Evolutionary conservation across 2,888 invertebrate genomes (phyloP).

Genomic region (Zhengitettix transpicula): DNA sequence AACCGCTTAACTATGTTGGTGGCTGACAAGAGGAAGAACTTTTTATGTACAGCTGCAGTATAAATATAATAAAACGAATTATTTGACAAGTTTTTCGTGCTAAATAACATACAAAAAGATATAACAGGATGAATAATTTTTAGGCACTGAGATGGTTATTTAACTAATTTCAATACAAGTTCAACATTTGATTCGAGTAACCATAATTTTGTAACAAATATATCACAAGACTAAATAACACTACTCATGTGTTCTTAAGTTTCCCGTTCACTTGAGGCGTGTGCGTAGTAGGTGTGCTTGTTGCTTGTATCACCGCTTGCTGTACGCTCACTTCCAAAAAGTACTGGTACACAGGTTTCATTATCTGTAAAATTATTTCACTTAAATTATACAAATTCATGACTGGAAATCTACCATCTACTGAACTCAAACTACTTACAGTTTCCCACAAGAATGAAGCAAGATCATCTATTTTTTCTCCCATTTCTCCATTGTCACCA

Average conservation of each 20-base stretch:
- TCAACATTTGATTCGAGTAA: not conserved
- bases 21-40: not conserved
- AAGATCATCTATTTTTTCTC: conserved; percentile 70
- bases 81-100: no score
- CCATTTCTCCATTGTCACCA: conserved; percentile 79
- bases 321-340: conserved; percentile 70
- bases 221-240: not conserved
- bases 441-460: conserved; percentile 84
- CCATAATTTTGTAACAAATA: no score
- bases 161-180: not conserved
- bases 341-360: conserved; percentile 68
- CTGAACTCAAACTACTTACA: conserved; percentile 40
- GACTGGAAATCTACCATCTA: no score
- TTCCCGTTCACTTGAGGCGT: not conserved
- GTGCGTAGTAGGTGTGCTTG: conserved; percentile 27
- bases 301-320: conserved; percentile 62
- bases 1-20: not conserved
- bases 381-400: no score
- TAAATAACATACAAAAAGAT: not conserved
- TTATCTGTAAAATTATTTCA: conserved; percentile 28
- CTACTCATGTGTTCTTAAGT: not conserved
- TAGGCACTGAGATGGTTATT: conserved; percentile 7
- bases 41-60: not conserved
- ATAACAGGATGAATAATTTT: conserved; percentile 3
- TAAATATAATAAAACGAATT: not conserved